These are phyloP conservation scores for Hyperoodon ampullatus DNA, from an alignment of 2,113 vertebrate genomes.

Conservation along the genomic window DNA sequence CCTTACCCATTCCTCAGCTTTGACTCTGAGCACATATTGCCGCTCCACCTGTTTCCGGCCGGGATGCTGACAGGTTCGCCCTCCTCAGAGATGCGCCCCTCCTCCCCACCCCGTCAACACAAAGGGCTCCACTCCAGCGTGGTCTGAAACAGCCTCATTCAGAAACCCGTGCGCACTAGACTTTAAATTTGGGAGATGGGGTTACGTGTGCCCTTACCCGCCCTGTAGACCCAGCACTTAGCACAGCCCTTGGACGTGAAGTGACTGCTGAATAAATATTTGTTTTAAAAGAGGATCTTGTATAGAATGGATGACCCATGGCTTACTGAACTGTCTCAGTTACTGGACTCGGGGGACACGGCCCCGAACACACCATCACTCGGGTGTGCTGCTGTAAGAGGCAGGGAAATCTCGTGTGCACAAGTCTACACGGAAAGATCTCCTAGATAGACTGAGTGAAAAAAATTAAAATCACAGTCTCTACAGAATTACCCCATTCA, in stretches of 20 bases:
- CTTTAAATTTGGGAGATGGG: not conserved
- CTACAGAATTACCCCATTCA: not conserved
- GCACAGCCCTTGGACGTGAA: not conserved
- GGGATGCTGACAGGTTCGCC: rapidly evolving
- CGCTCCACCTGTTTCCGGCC: not conserved
- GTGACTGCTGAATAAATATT: not conserved
- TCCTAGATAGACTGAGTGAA: too few species aligned
- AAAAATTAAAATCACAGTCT: not conserved
- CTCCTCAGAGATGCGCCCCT: not conserved
- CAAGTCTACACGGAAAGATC: rapidly evolving
- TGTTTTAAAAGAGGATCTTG: not conserved
- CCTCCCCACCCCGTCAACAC: not conserved
- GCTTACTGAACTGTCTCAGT: not conserved
- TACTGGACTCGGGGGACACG: rapidly evolving
- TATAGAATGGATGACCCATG: not conserved
- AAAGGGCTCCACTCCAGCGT: not conserved
- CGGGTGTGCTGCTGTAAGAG: not conserved
- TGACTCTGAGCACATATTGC: not conserved
- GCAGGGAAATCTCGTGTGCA: rapidly evolving
- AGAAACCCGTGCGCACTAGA: rapidly evolving
- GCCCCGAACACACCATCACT: not conserved
- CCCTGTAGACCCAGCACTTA: not conserved
- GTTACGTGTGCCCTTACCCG: not conserved
- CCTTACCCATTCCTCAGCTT: rapidly evolving
- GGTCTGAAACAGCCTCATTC: rapidly evolving